Evolutionary conservation across 2,797 vertebrate species (phyloP).

Genomic region (Hephaestus fuliginosus): DNA sequence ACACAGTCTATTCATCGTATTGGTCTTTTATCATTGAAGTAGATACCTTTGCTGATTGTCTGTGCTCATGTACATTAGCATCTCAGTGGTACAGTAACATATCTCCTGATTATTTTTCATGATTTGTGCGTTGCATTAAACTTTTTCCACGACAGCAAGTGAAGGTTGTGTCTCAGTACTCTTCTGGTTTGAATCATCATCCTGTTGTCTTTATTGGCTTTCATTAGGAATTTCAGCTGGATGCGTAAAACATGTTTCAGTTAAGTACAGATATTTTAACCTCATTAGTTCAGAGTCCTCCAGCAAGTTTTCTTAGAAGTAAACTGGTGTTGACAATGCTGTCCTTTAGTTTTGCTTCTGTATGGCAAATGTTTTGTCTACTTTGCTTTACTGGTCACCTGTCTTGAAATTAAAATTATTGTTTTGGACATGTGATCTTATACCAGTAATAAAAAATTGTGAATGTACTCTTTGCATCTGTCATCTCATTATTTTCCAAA

Average conservation of each 20-base stretch:
- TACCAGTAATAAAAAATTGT: conserved; percentile 77
- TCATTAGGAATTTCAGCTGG: conserved; percentile 9
- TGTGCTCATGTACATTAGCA: conserved; percentile 37
- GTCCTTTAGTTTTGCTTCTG: conserved; percentile 64
- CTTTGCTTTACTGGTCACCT: conserved; percentile 72
- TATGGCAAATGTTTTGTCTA: conserved; percentile 64
- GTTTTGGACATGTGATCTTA: conserved; percentile 78
- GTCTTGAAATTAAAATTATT: conserved; percentile 67
- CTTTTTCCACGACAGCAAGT: not conserved
- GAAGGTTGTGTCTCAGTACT: conserved; percentile 18
- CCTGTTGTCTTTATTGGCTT: conserved; percentile 21
- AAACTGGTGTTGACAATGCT: conserved; percentile 53
- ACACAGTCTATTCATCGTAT: conserved; percentile 1
- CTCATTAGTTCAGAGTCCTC: conserved; percentile 37
- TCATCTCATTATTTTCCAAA: conserved; percentile 26
- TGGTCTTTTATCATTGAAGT: conserved; percentile 40
- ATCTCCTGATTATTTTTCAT: conserved; percentile 44
- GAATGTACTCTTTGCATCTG: conserved; percentile 65
- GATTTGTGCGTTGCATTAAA: conserved; percentile 29
- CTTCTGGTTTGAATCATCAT: conserved; percentile 14
- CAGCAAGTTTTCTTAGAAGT: conserved; percentile 31
- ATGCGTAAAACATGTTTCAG: conserved; percentile 9
- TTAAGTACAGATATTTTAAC: conserved; percentile 21
- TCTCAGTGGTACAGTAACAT: conserved; percentile 47
- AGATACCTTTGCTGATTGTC: conserved; percentile 34